These are phyloP conservation scores for Pseudomyrmex cubaensis DNA, from an alignment of 1,140 invertebrate species.

Conservation along the genomic window DNA sequence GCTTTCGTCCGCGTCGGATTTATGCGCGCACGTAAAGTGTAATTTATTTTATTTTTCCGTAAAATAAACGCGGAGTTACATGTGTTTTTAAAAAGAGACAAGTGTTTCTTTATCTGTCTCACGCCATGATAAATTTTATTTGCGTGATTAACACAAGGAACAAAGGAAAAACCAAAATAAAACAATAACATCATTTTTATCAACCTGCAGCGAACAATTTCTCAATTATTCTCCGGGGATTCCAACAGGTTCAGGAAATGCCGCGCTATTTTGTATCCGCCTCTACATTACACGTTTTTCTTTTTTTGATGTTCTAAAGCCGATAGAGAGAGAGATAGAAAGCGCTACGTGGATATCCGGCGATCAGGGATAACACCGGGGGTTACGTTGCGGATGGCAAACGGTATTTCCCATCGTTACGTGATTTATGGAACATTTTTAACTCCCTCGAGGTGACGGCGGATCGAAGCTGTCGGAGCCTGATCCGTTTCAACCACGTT, in stretches of 20 bases:
- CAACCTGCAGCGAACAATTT: neutral
- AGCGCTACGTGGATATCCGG: slow-evolving; percentile 30
- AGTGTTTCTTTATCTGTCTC: slow-evolving; percentile 7
- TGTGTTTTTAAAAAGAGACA: slow-evolving; percentile 16
- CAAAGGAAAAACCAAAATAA: neutral
- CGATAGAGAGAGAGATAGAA: neutral
- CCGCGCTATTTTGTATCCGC: neutral
- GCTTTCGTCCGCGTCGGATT: neutral
- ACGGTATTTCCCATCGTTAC: slow-evolving; percentile 79
- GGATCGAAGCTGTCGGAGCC: slow-evolving; percentile 54
- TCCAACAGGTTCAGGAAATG: neutral
- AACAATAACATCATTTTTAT: slow-evolving; percentile 14
- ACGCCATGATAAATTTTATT: slow-evolving; percentile 35
- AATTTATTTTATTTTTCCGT: slow-evolving; percentile 26
- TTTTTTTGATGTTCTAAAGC: slow-evolving; percentile 41
- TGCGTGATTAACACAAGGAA: neutral
- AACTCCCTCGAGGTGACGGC: slow-evolving; percentile 76
- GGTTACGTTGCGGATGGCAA: slow-evolving; percentile 69
- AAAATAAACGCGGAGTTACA: neutral
- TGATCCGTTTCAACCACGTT: slow-evolving; percentile 59
- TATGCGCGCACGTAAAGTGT: slow-evolving; percentile 38
- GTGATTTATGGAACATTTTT: slow-evolving; percentile 83
- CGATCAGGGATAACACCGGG: slow-evolving; percentile 20
- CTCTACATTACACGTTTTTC: neutral
- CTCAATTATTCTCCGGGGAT: slow-evolving; percentile 13